Evolutionary conservation across 2,888 invertebrate genomes (phyloP).

Genomic region (Thymelicus acteon): DNA sequence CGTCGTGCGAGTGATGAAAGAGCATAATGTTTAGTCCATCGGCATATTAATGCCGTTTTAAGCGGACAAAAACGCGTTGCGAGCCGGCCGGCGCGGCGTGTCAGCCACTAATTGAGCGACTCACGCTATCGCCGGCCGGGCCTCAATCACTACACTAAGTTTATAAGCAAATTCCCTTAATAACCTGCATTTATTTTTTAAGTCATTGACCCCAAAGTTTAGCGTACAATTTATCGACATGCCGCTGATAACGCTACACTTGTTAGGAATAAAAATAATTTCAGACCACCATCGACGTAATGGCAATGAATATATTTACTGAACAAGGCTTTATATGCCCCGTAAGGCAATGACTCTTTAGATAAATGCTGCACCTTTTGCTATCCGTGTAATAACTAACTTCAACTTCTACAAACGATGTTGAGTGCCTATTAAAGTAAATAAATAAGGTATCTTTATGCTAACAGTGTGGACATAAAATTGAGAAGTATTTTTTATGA

Average conservation of each 20-base stretch:
- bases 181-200: constrained; percentile 54
- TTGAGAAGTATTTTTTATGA: constrained; percentile 12
- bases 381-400: constrained; percentile 14
- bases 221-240: constrained; percentile 39
- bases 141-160: constrained; percentile 60
- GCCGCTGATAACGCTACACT: constrained; percentile 37
- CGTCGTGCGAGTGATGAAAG: constrained; percentile 53
- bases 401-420: constrained; percentile 16
- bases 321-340: constrained; percentile 13
- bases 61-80: constrained; percentile 74
- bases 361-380: constrained; percentile 22
- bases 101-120: constrained; percentile 76
- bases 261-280: constrained; percentile 34
- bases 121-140: constrained; percentile 73
- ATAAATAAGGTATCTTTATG: constrained; percentile 7
- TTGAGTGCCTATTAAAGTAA: constrained; percentile 10
- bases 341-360: constrained; percentile 20
- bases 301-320: constrained; percentile 24
- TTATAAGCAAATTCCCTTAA: constrained; percentile 65
- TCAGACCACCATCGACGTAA: constrained; percentile 35
- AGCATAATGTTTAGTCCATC: constrained; percentile 67
- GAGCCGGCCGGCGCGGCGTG: constrained; percentile 67
- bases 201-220: constrained; percentile 48
- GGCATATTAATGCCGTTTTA: constrained; percentile 72
- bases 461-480: constrained; percentile 4